A percentile compares a stretch with the other conserved stretches of the same genome.
Conservation (phyloP, 1,140 invertebrate species). For the Sycobia sp. region DNA sequence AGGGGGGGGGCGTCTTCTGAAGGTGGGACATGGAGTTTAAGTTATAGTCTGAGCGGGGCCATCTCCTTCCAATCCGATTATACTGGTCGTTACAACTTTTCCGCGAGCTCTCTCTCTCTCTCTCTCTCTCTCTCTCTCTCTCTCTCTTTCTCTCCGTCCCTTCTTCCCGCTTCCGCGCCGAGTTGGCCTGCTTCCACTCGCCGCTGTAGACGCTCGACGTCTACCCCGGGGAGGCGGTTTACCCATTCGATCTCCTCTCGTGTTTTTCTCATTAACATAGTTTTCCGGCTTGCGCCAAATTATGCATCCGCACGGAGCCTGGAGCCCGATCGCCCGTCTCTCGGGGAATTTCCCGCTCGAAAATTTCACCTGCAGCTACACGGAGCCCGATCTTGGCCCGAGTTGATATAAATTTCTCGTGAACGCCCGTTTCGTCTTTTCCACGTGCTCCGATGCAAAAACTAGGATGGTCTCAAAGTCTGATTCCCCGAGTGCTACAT, state of each 20-base stretch:
- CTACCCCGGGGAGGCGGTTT: not conserved
- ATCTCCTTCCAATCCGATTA: constrained; percentile 39
- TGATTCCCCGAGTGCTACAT: too few relatives aligned
- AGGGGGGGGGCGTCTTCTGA: too few relatives aligned
- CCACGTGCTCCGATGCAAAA: not conserved
- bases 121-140: constrained; percentile 3
- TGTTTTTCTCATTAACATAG: constrained; percentile 44
- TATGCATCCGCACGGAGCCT: constrained; percentile 19
- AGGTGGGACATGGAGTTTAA: constrained; percentile 37
- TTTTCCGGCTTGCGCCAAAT: constrained; percentile 34
- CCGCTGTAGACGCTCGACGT: not conserved
- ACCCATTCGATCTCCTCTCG: constrained; percentile 23
- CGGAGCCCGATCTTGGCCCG: not conserved
- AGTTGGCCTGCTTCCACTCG: constrained; percentile 34
- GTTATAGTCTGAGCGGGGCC: constrained; percentile 31
- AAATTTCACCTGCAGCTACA: constrained; percentile 8
- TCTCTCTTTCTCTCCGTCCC: too few relatives aligned
- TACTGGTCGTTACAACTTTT: constrained; percentile 40
- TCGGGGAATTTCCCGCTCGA: not conserved
- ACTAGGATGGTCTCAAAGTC: too few relatives aligned
- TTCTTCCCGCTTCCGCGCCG: too few relatives aligned
- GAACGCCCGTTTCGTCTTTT: constrained; percentile 3
- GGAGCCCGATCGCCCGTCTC: not conserved
- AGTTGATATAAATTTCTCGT: constrained; percentile 14
- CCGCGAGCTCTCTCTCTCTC: constrained; percentile 13